phyloP scores from a whole-genome alignment of 2,113 vertebrate genomes.

The Thamnophis sirtalis region DNA sequence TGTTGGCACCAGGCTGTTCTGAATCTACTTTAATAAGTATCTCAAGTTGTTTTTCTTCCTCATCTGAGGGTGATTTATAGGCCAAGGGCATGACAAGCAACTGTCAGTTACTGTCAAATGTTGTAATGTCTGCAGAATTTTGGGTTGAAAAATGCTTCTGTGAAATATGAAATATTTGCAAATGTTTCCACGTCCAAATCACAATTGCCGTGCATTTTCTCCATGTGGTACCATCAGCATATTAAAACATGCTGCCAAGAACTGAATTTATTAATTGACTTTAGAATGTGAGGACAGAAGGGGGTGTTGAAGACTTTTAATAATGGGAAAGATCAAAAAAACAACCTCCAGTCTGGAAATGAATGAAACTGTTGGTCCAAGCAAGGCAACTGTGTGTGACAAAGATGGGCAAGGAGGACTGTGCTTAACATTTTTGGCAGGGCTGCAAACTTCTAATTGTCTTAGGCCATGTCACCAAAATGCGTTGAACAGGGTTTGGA shows the following conservation, averaged over 20 bases:
- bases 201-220: neutral
- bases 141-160: neutral
- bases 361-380: neutral
- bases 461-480: neutral
- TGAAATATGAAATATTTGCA: neutral
- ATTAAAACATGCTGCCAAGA: neutral
- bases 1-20: neutral
- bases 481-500: neutral
- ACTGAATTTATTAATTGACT: neutral
- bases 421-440: neutral
- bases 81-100: neutral
- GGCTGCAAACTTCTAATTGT: neutral
- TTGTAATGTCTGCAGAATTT: neutral
- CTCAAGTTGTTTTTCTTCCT: neutral
- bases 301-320: neutral
- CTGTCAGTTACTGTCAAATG: neutral
- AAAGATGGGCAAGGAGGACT: neutral
- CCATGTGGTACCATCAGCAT: neutral
- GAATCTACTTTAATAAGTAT: neutral
- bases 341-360: neutral
- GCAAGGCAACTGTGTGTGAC: neutral
- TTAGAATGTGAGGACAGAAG: neutral
- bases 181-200: neutral
- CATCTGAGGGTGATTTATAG: neutral
- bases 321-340: neutral